Conservation (phyloP, 2,113 vertebrate genomes). For the Cyanoderma ruficeps region DNA sequence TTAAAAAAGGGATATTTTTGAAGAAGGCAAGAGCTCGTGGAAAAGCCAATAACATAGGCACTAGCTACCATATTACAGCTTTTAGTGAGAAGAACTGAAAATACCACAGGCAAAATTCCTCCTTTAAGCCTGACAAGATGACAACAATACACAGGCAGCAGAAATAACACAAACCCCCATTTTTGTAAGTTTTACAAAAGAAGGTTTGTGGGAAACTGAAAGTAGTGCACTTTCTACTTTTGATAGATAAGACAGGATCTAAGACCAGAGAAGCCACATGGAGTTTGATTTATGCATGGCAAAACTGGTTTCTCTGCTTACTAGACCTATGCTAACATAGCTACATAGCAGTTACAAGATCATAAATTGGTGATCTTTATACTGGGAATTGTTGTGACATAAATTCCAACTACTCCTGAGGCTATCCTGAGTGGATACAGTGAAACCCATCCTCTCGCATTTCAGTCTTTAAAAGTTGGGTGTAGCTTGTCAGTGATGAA, state of each 20-base stretch:
- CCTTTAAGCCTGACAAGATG: neutral
- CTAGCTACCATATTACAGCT: neutral
- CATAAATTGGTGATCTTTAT: neutral
- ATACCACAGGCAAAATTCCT: neutral
- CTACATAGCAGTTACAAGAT: neutral
- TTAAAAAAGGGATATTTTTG: neutral
- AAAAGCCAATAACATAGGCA: neutral
- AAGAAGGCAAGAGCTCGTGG: neutral
- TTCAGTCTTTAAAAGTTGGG: neutral
- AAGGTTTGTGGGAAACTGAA: neutral
- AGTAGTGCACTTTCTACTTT: neutral
- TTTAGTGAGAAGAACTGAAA: neutral
- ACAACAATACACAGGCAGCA: neutral
- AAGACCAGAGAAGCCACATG: neutral
- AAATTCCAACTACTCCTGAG: neutral
- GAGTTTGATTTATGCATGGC: neutral
- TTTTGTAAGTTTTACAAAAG: neutral
- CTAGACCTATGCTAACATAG: neutral
- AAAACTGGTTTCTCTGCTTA: constrained; percentile 23
- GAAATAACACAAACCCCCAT: neutral
- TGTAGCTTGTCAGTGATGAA: neutral
- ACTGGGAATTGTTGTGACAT: neutral
- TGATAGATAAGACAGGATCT: neutral
- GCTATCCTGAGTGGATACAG: neutral
- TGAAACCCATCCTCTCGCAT: neutral